Evolutionary conservation across 2,113 vertebrate genomes (phyloP).

Genomic region (Muscicapa adusta): DNA sequence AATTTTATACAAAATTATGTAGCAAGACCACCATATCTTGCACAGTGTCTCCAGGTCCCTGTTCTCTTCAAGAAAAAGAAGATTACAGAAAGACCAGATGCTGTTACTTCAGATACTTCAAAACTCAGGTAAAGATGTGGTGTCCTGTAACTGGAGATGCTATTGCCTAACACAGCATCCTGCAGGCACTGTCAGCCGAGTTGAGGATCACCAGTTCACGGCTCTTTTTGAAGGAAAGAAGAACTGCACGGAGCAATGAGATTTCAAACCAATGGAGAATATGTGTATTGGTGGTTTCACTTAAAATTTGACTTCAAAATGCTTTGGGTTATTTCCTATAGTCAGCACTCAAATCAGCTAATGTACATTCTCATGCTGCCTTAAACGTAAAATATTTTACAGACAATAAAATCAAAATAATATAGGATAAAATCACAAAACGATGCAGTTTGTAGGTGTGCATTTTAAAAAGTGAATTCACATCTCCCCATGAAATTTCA

Average conservation of each 20-base stretch:
- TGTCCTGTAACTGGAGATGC: neutral
- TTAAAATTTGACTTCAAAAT: neutral
- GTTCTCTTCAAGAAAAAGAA: neutral
- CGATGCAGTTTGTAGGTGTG: neutral
- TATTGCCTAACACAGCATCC: neutral
- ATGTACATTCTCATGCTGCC: neutral
- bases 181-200: neutral
- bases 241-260: neutral
- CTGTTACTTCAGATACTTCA: neutral
- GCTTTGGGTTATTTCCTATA: neutral
- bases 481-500: neutral
- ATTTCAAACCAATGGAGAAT: neutral
- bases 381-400: neutral
- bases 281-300: neutral
- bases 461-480: neutral
- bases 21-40: neutral
- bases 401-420: neutral
- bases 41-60: neutral
- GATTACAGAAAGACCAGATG: neutral
- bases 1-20: neutral
- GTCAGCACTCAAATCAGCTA: neutral
- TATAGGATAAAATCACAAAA: neutral
- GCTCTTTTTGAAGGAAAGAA: neutral
- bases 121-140: neutral
- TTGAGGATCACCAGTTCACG: accelerated